phyloP scores from a whole-genome alignment of 2,797 vertebrate species.

The Lycodopsis pacificus region DNA sequence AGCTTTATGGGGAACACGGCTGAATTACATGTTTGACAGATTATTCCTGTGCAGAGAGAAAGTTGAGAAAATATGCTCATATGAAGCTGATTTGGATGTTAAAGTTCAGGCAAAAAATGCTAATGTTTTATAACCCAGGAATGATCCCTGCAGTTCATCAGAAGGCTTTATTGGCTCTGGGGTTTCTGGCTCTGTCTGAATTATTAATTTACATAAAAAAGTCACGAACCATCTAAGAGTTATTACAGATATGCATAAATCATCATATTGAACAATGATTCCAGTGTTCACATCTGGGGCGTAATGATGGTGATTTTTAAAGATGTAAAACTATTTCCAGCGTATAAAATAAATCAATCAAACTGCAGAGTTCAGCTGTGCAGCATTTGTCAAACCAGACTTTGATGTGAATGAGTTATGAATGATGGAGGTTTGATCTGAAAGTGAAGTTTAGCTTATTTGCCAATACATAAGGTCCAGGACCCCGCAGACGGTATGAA shows the following conservation, averaged over 20 bases:
- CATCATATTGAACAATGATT: conserved; percentile 9
- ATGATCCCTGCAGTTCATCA: conserved; percentile 29
- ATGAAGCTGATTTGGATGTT: conserved; percentile 19
- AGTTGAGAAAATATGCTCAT: conserved; percentile 33
- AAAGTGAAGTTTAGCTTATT: conserved; percentile 15
- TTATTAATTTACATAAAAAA: conserved; percentile 16
- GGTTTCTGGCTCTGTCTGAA: conserved; percentile 15
- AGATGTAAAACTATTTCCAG: conserved; percentile 28
- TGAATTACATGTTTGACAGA: conserved; percentile 31
- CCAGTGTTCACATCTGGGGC: conserved; percentile 22
- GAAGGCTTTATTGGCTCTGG: neutral
- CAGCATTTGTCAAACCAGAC: conserved; percentile 14
- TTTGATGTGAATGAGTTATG: conserved; percentile 54
- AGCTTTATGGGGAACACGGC: conserved; percentile 3
- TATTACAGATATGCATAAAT: conserved; percentile 36
- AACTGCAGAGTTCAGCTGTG: conserved; percentile 8
- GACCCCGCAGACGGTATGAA: neutral
- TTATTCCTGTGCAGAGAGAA: conserved; percentile 36
- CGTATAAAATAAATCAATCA: neutral
- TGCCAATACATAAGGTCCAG: neutral
- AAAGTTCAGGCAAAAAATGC: conserved; percentile 6
- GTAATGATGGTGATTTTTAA: conserved; percentile 13
- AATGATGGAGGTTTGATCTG: conserved; percentile 39
- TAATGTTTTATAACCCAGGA: conserved; percentile 16
- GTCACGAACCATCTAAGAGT: conserved; percentile 11